A percentile compares a stretch with the other conserved stretches of the same genome.
phyloP scores from a whole-genome alignment of 2,113 vertebrate genomes.

The Athene noctua region DNA sequence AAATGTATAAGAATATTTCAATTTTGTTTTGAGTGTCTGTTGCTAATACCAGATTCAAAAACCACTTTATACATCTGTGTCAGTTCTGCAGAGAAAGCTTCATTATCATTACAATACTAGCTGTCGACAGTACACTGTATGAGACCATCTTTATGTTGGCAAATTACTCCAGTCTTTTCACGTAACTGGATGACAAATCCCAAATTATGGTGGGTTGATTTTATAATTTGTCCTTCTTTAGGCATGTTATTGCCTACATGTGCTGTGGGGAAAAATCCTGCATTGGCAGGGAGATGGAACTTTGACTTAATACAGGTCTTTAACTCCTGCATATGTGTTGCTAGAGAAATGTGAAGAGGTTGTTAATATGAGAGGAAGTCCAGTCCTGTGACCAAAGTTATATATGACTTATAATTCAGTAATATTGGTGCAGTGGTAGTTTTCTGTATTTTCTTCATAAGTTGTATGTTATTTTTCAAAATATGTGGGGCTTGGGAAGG shows the following conservation, averaged over 20 bases:
- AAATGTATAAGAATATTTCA: conserved; percentile 42
- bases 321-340: neutral
- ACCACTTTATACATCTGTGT: conserved; percentile 56
- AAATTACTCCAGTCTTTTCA: conserved; percentile 68
- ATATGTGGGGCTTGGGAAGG: neutral
- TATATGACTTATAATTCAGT: neutral
- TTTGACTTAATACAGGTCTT: conserved; percentile 17
- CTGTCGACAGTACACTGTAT: conserved; percentile 63
- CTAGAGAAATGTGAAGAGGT: neutral
- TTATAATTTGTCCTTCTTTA: conserved; percentile 65
- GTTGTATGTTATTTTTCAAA: neutral
- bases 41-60: conserved; percentile 64
- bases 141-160: conserved; percentile 68
- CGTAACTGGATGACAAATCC: conserved; percentile 63
- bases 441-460: neutral
- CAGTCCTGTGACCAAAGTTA: neutral
- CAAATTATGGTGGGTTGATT: conserved; percentile 61
- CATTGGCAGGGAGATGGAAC: neutral
- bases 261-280: conserved; percentile 29
- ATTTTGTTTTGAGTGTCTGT: conserved; percentile 63
- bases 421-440: neutral
- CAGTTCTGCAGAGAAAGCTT: conserved; percentile 54
- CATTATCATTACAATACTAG: conserved; percentile 71
- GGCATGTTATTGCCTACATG: neutral
- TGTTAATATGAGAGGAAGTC: neutral